Conservation (phyloP, 2,888 invertebrate genomes). For the Cremastinae sp. region DNA sequence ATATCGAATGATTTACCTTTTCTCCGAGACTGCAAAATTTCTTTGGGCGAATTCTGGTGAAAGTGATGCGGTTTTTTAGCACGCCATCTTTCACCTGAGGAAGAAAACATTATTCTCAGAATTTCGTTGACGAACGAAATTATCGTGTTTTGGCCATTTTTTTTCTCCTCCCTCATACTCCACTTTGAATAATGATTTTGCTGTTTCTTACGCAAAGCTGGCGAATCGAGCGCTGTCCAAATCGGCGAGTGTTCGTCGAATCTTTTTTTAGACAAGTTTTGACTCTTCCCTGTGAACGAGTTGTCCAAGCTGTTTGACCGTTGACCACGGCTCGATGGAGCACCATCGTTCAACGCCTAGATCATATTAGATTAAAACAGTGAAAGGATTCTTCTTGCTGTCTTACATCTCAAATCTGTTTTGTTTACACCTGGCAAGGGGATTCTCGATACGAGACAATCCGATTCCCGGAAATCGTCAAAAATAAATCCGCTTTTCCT, state of each 20-base stretch:
- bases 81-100: slow-evolving; percentile 65
- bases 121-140: slow-evolving; percentile 30
- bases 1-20: slow-evolving; percentile 50
- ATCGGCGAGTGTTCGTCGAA: slow-evolving; percentile 21
- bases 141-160: slow-evolving; percentile 15
- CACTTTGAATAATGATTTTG: slow-evolving; percentile 13
- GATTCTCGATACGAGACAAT: background rate
- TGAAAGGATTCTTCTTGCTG: slow-evolving; percentile 23
- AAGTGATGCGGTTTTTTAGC: slow-evolving; percentile 10
- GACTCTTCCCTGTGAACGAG: slow-evolving; percentile 16
- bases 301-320: slow-evolving; percentile 19
- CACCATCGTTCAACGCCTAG: slow-evolving; percentile 51
- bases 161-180: slow-evolving; percentile 29
- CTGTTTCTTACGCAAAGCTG: slow-evolving; percentile 47
- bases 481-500: no score
- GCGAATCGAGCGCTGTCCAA: slow-evolving; percentile 24
- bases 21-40: slow-evolving; percentile 18
- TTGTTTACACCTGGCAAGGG: slow-evolving; percentile 1
- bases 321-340: slow-evolving; percentile 35
- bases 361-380: slow-evolving; percentile 55
- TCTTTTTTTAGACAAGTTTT: slow-evolving; percentile 26
- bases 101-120: slow-evolving; percentile 70
- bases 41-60: slow-evolving; percentile 6
- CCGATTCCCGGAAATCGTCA: no score
- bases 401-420: slow-evolving; percentile 19